These are phyloP conservation scores for Crypturellus tataupa DNA, from an alignment of 2,797 vertebrate species.

Conservation along the genomic window DNA sequence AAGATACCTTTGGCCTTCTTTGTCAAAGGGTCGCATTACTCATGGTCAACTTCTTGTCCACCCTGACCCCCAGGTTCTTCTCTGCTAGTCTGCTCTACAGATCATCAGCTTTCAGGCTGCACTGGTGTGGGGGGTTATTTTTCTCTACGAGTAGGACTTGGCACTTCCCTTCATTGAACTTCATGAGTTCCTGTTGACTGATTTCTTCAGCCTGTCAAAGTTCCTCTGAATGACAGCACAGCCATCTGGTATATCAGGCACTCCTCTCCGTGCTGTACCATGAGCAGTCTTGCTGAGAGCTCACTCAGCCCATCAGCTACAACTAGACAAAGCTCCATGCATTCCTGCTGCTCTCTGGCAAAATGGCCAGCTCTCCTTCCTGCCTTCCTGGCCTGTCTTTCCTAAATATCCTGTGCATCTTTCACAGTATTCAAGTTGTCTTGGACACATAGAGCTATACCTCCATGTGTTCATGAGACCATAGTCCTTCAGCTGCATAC, in stretches of 20 bases:
- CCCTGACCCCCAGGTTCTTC: too few species aligned
- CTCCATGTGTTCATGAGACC: too few species aligned
- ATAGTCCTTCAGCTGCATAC: too few species aligned
- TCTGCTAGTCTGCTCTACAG: too few species aligned
- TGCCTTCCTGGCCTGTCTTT: not conserved
- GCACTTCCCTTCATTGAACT: not conserved
- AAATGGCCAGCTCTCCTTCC: not conserved
- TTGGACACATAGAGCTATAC: too few species aligned
- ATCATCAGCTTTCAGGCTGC: not conserved
- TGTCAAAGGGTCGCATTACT: not conserved
- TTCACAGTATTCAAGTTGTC: too few species aligned
- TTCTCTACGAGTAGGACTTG: not conserved
- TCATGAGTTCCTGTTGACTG: not conserved
- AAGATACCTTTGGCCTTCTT: not conserved
- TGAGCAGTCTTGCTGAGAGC: not conserved
- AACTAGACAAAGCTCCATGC: not conserved
- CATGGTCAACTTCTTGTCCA: not conserved
- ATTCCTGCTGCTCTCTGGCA: not conserved
- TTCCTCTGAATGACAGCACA: not conserved
- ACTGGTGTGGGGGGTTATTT: not conserved
- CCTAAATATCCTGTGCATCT: too few species aligned
- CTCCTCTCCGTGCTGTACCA: not conserved
- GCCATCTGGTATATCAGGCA: not conserved
- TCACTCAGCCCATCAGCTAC: not conserved
- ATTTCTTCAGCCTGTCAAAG: not conserved